phyloP scores from a whole-genome alignment of 2,797 vertebrate genomes.

The Brachymystax lenok region DNA sequence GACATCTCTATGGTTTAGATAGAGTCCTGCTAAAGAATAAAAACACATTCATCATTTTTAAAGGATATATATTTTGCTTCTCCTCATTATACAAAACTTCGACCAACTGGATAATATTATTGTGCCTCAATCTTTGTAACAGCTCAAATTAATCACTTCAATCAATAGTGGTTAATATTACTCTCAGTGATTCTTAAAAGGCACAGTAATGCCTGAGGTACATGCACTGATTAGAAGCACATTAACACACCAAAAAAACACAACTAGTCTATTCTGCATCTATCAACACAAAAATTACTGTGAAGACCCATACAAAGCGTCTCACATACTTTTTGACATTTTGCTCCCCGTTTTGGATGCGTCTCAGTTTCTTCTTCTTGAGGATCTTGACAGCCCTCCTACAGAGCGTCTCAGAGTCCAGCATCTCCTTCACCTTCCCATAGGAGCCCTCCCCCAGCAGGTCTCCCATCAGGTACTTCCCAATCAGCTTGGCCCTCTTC shows the following conservation, averaged over 20 bases:
- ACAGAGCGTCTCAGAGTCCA: slow-evolving; percentile 88
- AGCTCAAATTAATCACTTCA: slow-evolving; percentile 46
- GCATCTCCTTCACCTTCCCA: slow-evolving; percentile 89
- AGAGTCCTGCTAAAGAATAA: not conserved
- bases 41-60: not conserved
- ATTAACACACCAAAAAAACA: too few relatives aligned
- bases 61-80: slow-evolving; percentile 94
- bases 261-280: not conserved
- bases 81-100: slow-evolving; percentile 88
- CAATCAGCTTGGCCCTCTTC: slow-evolving; percentile 86
- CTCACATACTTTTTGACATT: slow-evolving; percentile 86
- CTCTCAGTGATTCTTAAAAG: not conserved
- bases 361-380: slow-evolving; percentile 88
- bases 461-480: slow-evolving; percentile 90
- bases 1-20: not conserved
- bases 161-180: too few relatives aligned
- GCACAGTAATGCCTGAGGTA: too few relatives aligned
- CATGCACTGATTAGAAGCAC: too few relatives aligned
- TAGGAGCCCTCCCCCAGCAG: slow-evolving; percentile 88
- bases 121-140: slow-evolving; percentile 82
- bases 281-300: not conserved
- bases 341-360: slow-evolving; percentile 87
- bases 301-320: not conserved
- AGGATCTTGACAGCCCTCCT: slow-evolving; percentile 87
- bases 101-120: slow-evolving; percentile 88